Evolutionary conservation across 92 coral and sea anemone genomes (phyloP), one percentile per base, ranked within the genome.

Genomic region (Muricea muricata): DNA sequence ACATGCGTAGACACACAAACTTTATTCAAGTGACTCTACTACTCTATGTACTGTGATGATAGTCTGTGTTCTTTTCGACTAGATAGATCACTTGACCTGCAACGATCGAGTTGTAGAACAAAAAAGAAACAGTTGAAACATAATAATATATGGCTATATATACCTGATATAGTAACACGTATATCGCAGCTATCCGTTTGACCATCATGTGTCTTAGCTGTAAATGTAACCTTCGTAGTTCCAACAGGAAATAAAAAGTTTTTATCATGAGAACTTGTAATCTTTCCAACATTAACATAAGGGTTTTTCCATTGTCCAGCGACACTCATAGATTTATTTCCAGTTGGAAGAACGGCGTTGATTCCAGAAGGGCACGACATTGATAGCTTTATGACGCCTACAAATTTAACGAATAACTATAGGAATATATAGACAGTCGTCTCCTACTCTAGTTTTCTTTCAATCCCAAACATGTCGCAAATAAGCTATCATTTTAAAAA

Each of bases 231-330:
- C 12, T 91, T 89, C 28, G 93, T 93, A 69, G 74, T 92, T 65
- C 99, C 99, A 26, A 86, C 97, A 5, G 93, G 98, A 93, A 96
- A 96, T 1, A 90, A 83, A 54, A 86, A 93, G 84, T 91, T 92
- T 42, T 88, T 92, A 63, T 89, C 74, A 60, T 91, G 88, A 77
- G 91, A 79, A 82, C 94, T 88, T n/a, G 83, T 54, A 18, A 91
- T 80, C 5, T 61, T 93, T 26, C 88, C 83, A 95, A 92, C 88
- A 79, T 93, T 96, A 33, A 97, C 84, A 30, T 79, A 71, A 3
- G 99, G 98, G 25, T 89, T 78, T 29, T 83, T 89, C 99, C 99
- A 96, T 63, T 90, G 90, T 81, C 42, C 87, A 12, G 94, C 97
- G 17, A 96, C 94, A 41, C 87, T 91, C 37, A 87, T 87, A 17